Percentiles rank a stretch among this genome's conserved stretches.
Evolutionary conservation across 2,888 invertebrate genomes (phyloP).

Genomic region (Acanthosepion esculentum): DNA sequence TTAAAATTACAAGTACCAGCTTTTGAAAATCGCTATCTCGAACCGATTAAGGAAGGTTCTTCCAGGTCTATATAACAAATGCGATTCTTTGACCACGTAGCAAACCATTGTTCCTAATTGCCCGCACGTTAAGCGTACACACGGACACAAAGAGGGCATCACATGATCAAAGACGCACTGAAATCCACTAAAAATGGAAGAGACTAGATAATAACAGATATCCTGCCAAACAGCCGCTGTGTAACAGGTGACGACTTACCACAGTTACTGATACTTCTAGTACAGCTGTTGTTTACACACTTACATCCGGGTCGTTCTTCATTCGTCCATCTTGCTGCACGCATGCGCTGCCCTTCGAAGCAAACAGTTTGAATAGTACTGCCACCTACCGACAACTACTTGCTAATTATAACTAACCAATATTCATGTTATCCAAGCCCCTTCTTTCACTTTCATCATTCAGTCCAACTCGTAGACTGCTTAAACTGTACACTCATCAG

Average conservation of each 20-base stretch:
- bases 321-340: neutral
- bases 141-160: neutral
- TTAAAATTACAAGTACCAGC: too few species aligned
- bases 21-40: too few species aligned
- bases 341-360: neutral
- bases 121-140: neutral
- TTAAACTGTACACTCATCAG: too few species aligned
- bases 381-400: neutral
- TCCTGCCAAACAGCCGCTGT: neutral
- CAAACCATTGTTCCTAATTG: too few species aligned
- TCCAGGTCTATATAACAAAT: too few species aligned
- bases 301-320: neutral
- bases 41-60: too few species aligned
- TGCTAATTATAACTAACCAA: neutral
- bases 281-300: neutral
- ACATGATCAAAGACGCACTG: neutral
- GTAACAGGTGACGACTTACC: neutral
- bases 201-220: neutral
- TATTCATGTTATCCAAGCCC: neutral
- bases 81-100: too few species aligned
- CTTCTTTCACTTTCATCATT: neutral
- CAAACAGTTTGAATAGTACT: neutral
- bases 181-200: neutral
- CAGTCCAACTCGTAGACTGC: neutral
- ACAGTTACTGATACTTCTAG: constrained; percentile 8